phyloP scores from a whole-genome alignment of 2,113 vertebrate species.

The Sylvietta virens region DNA sequence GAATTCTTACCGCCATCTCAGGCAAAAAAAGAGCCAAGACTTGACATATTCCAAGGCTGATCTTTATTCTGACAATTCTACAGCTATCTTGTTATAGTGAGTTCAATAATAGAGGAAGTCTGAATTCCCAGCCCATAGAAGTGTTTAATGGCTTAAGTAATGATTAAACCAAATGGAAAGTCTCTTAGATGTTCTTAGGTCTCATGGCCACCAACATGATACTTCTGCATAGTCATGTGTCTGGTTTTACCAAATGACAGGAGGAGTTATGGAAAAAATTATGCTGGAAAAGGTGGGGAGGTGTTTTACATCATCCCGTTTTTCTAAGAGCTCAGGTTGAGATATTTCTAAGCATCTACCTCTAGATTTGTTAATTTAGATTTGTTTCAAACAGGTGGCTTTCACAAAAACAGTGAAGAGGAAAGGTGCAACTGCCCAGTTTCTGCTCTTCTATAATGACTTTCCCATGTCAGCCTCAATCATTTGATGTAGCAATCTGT shows the following conservation, averaged over 20 bases:
- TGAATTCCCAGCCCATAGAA: neutral
- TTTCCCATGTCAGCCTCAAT: neutral
- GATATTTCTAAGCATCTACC: neutral
- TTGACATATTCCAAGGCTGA: accelerated
- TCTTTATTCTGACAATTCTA: neutral
- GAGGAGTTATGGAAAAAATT: neutral
- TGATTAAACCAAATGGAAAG: neutral
- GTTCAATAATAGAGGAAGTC: neutral
- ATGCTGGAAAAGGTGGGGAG: neutral
- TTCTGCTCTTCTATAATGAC: neutral
- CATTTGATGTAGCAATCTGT: neutral
- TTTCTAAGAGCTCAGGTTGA: neutral
- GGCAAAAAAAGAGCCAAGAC: neutral
- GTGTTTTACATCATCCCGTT: neutral
- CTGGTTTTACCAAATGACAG: neutral
- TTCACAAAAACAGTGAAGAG: neutral
- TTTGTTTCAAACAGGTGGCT: neutral
- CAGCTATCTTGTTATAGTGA: neutral
- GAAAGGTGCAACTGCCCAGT: neutral
- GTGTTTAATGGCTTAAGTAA: neutral
- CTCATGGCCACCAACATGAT: neutral
- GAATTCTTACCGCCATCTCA: neutral
- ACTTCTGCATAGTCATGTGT: neutral
- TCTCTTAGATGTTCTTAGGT: neutral
- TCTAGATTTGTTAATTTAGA: neutral